These are phyloP conservation scores for Cryptoprocta ferox DNA, from an alignment of 2,797 vertebrate genomes.

Conservation along the genomic window DNA sequence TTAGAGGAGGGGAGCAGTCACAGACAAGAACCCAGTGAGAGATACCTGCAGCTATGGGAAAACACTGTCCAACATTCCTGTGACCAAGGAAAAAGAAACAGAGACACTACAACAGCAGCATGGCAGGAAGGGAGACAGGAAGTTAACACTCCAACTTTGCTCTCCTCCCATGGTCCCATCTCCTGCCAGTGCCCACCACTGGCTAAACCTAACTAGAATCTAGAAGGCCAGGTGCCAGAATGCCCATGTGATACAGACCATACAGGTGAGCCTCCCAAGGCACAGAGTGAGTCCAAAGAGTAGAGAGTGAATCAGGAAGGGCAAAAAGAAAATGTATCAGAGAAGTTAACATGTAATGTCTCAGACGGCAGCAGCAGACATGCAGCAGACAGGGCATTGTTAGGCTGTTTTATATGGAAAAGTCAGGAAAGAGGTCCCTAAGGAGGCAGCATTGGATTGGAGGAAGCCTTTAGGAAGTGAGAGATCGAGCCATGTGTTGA, in stretches of 20 bases:
- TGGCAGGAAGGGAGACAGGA: neutral
- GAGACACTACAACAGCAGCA: neutral
- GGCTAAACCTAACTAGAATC: neutral
- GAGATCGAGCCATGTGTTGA: neutral
- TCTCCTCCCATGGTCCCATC: neutral
- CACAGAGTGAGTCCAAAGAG: neutral
- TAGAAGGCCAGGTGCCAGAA: neutral
- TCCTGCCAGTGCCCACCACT: neutral
- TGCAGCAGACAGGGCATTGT: neutral
- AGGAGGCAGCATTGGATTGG: neutral
- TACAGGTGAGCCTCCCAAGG: neutral
- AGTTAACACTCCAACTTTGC: neutral
- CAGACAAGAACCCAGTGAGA: neutral
- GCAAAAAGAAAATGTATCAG: neutral
- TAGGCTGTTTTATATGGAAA: neutral
- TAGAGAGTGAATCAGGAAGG: neutral
- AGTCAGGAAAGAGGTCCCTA: neutral
- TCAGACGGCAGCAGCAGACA: accelerated
- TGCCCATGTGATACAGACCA: neutral
- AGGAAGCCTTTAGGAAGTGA: neutral
- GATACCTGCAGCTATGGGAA: neutral
- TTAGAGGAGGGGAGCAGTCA: neutral
- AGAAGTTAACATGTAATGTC: neutral
- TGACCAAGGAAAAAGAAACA: neutral
- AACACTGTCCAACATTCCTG: neutral